Evolutionary conservation across 2,113 vertebrate species (phyloP), one percentile per base, ranked within the genome.

Genomic region (Laticauda colubrina): DNA sequence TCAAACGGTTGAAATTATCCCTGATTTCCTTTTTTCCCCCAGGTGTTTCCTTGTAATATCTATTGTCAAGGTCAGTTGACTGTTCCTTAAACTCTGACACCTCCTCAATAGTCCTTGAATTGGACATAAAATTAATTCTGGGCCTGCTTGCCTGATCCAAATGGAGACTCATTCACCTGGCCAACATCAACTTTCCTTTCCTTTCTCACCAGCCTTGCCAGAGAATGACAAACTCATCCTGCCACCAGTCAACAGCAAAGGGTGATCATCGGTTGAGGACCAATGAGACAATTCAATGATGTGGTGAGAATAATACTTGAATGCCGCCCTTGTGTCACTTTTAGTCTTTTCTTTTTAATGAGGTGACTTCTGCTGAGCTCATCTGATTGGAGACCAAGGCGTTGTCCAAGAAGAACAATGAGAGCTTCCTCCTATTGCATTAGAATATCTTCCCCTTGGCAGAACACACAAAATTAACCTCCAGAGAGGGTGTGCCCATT

Each of bases 171-270:
- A 97, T 97, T 95, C 97, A 94, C 91, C 94, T 96, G 97, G 97
- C 97, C 97, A 97, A 96, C 95, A 96, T 96, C 97, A 98, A 97
- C 97, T 96, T 96, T 97, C 97, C 87, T 97, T 98, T 98, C 98
- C 97, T 98, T 98, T 98, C 97, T 97, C 97, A 98, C 97, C 96
- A 95, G 56, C 94, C 85, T 94, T 98, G 98, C 97, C 97, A 98
- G 97, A 95, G 95, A 95, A 94, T 93, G 92, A 95, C 93, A 75
- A 94, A 92, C 95, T 96, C 91, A 95, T 94, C 97, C 95, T 97
- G 97, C 97, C 43, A 57, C 96, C 89, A 94, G 89, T 93, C 94
- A 95, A 95, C 26, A 95, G 94, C 93, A 53, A 91, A 91, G 0
- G 93, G 93, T 91, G 88, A 85, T n/a, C 2, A 5, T 96, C 90